Evolutionary conservation across 2,113 vertebrate species (phyloP).

Genomic region (Microtus oregoni): DNA sequence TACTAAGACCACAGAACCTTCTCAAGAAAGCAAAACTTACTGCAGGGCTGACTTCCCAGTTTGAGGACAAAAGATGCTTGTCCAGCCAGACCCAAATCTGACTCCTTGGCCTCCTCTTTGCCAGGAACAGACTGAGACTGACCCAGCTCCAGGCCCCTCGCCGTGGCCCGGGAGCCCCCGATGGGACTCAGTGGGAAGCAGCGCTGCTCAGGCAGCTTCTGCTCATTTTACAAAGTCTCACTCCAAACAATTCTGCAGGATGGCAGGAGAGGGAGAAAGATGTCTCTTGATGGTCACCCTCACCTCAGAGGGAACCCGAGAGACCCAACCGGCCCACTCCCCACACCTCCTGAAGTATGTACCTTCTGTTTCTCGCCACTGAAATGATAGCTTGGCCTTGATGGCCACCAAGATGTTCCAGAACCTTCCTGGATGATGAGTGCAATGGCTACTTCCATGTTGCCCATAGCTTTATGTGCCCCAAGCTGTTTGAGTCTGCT

Average conservation of each 20-base stretch:
- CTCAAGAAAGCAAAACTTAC: neutral
- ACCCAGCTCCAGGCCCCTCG: neutral
- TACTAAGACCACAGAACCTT: constrained; percentile 15
- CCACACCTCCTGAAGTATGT: accelerated
- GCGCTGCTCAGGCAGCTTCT: accelerated
- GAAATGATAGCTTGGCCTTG: neutral
- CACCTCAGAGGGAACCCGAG: neutral
- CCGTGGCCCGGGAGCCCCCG: neutral
- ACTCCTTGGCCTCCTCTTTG: neutral
- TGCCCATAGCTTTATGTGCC: accelerated
- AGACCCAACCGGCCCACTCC: neutral
- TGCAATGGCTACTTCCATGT: accelerated
- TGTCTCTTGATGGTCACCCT: accelerated
- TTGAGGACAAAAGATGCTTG: constrained; percentile 26
- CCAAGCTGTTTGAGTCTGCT: accelerated
- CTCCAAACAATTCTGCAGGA: too few species aligned
- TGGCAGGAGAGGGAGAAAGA: neutral
- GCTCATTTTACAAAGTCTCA: neutral
- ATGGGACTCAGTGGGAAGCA: neutral
- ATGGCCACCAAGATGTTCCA: neutral
- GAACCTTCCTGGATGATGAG: neutral
- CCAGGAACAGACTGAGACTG: neutral
- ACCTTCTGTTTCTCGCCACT: accelerated
- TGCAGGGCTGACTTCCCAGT: neutral
- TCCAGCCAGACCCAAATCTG: neutral